Evolutionary conservation across 37 sponge, comb jelly and placozoan species (phyloP).

Genomic region (Theonella swinhoei): DNA sequence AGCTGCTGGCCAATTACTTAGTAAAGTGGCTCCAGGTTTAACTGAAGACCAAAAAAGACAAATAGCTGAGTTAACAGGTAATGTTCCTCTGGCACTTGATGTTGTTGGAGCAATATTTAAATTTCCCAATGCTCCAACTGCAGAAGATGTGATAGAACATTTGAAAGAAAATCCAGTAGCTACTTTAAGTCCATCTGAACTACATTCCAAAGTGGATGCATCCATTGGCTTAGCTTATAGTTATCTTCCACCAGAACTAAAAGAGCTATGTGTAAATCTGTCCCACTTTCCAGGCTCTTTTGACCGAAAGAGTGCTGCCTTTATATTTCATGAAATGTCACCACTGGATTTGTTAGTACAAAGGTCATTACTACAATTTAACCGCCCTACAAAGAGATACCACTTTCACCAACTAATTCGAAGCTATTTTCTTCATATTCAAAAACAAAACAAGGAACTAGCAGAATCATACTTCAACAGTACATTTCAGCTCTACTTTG

Average conservation of each 20-base stretch:
- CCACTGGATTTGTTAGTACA: constrained; percentile 17
- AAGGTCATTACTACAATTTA: constrained; percentile 21
- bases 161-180: background rate
- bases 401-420: constrained; percentile 16
- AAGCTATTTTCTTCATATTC: constrained; percentile 11
- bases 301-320: background rate
- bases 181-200: constrained; percentile 18
- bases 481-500: constrained; percentile 11
- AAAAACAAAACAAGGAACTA: background rate
- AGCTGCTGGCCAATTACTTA: background rate
- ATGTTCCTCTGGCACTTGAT: constrained; percentile 46
- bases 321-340: background rate
- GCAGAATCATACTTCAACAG: too few species aligned
- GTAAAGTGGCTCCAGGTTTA: background rate
- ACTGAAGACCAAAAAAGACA: background rate
- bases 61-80: constrained; percentile 31
- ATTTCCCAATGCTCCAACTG: background rate
- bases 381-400: constrained; percentile 12
- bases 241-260: background rate
- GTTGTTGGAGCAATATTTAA: constrained; percentile 20
- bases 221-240: constrained; percentile 23
- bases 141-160: constrained; percentile 4
- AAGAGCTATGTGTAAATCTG: background rate
- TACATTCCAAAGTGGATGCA: constrained; percentile 8
- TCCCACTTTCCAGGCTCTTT: constrained; percentile 46